A percentile compares a stretch with the other conserved stretches of the same genome.
Conservation (phyloP, 2,888 invertebrate species). For the Luperina nickerlii region DNA sequence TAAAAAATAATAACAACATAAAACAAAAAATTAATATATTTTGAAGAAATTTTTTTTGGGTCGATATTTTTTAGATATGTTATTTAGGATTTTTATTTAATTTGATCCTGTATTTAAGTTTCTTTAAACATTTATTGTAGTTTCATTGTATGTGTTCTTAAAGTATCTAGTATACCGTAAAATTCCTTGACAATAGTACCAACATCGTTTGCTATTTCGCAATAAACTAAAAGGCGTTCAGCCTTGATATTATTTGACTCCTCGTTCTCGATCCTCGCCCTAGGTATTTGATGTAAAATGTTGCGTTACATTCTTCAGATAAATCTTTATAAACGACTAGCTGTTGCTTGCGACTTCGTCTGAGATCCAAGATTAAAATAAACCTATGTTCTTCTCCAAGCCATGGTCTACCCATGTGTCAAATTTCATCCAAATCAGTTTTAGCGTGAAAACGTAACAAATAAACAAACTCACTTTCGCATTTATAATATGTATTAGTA, state of each 20-base stretch:
- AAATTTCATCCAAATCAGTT: not conserved
- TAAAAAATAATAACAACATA: too few species aligned
- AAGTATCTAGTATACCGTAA: not conserved
- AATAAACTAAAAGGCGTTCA: constrained; percentile 46
- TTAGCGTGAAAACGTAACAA: not conserved
- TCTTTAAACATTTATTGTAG: not conserved
- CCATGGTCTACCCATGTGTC: not conserved
- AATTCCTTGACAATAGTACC: constrained; percentile 16
- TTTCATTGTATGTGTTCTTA: not conserved
- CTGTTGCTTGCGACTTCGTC: not conserved
- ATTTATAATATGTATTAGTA: not conserved
- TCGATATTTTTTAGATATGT: too few species aligned
- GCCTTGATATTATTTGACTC: constrained; percentile 66
- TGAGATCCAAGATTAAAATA: not conserved
- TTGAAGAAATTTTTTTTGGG: too few species aligned
- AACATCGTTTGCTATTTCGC: constrained; percentile 20
- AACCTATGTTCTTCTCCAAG: not conserved
- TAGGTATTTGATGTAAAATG: constrained; percentile 42
- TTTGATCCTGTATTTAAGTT: not conserved
- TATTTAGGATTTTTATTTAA: too few species aligned
- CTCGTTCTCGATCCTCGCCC: constrained; percentile 44
- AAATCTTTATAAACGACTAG: constrained; percentile 4
- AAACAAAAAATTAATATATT: too few species aligned
- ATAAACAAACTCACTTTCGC: not conserved
- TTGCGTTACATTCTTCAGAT: constrained; percentile 30